These are phyloP conservation scores for Onchidella celtica DNA, from an alignment of 2,888 invertebrate species.

Conservation along the genomic window DNA sequence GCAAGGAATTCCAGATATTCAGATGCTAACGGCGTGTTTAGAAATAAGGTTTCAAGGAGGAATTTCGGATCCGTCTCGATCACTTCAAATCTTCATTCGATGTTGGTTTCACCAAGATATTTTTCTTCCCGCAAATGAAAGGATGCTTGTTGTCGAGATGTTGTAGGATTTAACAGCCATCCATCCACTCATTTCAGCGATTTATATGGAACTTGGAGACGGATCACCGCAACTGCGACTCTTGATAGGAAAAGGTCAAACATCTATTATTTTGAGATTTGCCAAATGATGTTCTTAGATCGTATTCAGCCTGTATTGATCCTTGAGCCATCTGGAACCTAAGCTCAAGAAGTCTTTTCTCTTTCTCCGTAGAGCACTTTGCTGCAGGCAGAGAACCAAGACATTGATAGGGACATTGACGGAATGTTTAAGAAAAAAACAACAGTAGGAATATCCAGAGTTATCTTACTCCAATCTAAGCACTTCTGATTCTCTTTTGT, in stretches of 20 bases:
- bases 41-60: not conserved
- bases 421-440: too few relatives aligned
- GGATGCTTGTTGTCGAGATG: not conserved
- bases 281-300: not conserved
- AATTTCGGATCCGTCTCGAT: conserved; percentile 9
- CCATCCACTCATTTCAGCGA: not conserved
- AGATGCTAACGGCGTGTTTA: not conserved
- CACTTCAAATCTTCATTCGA: not conserved
- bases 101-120: not conserved
- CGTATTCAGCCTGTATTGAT: too few relatives aligned
- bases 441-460: too few relatives aligned
- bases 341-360: too few relatives aligned
- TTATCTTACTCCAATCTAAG: too few relatives aligned
- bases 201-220: not conserved
- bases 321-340: too few relatives aligned
- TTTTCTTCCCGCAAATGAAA: not conserved
- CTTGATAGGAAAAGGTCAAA: not conserved
- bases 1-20: not conserved
- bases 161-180: not conserved
- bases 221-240: not conserved
- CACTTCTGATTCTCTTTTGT: too few relatives aligned
- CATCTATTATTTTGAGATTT: not conserved
- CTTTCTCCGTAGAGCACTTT: too few relatives aligned
- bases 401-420: too few relatives aligned
- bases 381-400: too few relatives aligned